phyloP scores from a whole-genome alignment of 30 jellyfish, hydroid and myxozoan genomes.

The Aurelia sp. region DNA sequence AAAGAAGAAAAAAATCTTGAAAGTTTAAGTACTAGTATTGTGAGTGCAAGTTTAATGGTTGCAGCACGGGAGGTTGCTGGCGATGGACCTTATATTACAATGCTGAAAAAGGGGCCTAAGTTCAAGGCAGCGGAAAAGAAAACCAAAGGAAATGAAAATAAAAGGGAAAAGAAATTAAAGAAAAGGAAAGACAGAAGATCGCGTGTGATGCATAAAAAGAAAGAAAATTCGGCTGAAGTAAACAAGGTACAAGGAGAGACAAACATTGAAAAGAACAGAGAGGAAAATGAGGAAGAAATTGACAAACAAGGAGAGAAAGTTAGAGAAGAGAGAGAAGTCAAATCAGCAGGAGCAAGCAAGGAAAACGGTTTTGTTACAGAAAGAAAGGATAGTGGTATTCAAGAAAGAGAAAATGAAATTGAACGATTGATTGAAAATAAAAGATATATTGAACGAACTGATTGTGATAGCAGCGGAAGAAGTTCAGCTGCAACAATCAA shows the following conservation, averaged over 20 bases:
- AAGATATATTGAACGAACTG: no score
- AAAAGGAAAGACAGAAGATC: neutral
- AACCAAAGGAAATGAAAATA: neutral
- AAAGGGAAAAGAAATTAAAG: neutral
- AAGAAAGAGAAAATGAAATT: neutral
- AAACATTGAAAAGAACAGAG: neutral
- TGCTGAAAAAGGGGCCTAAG: slow-evolving; percentile 37
- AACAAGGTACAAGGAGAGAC: neutral
- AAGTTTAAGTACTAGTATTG: slow-evolving; percentile 29
- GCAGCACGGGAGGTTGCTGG: slow-evolving; percentile 46
- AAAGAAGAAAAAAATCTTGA: slow-evolving; percentile 45
- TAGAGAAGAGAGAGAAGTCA: neutral
- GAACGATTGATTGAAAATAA: no score
- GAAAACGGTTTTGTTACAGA: neutral
- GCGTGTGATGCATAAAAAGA: neutral
- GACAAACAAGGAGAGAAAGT: neutral
- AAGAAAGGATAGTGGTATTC: neutral
- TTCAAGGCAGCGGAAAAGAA: slow-evolving; percentile 14
- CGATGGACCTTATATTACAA: neutral
- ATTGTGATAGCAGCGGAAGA: slow-evolving; percentile 8
- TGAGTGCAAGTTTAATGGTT: slow-evolving; percentile 47
- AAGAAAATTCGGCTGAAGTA: neutral
- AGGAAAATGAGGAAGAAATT: neutral
- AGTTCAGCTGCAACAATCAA: slow-evolving; percentile 5
- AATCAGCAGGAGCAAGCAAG: neutral